These are phyloP conservation scores for Diarsia rubi DNA, from an alignment of 2,888 invertebrate species.

Conservation along the genomic window DNA sequence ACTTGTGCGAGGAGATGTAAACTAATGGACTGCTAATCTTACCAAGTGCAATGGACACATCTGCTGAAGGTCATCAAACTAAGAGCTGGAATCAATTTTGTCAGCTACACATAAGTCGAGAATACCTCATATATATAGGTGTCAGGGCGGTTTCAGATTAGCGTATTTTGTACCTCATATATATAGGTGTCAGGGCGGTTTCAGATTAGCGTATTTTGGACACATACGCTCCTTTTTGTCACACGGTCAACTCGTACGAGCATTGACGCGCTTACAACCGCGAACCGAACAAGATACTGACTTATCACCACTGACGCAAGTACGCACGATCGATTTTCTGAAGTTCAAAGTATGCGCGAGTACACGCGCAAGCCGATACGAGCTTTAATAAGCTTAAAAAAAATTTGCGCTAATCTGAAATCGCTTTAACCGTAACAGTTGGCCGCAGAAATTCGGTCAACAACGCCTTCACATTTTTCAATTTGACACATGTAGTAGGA, in stretches of 20 bases:
- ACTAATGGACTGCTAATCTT: conserved; percentile 27
- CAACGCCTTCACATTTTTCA: neutral
- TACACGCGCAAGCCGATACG: neutral
- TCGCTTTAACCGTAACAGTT: neutral
- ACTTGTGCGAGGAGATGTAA: neutral
- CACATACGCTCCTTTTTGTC: neutral
- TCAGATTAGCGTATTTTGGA: neutral
- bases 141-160: too few species aligned
- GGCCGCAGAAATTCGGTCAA: neutral
- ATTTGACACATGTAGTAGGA: neutral
- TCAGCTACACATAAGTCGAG: neutral
- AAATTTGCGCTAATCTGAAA: neutral
- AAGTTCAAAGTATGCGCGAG: neutral
- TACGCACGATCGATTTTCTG: neutral
- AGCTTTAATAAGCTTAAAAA: neutral
- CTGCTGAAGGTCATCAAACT: neutral
- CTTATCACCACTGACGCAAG: too few species aligned
- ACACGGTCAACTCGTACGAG: neutral
- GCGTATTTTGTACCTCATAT: neutral
- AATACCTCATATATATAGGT: neutral
- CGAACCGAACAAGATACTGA: neutral
- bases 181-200: too few species aligned
- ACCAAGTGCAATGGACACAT: neutral
- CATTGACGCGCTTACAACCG: neutral
- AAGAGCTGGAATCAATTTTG: neutral